Conservation (phyloP, 2,113 vertebrate genomes). For the Antennarius striatus region DNA sequence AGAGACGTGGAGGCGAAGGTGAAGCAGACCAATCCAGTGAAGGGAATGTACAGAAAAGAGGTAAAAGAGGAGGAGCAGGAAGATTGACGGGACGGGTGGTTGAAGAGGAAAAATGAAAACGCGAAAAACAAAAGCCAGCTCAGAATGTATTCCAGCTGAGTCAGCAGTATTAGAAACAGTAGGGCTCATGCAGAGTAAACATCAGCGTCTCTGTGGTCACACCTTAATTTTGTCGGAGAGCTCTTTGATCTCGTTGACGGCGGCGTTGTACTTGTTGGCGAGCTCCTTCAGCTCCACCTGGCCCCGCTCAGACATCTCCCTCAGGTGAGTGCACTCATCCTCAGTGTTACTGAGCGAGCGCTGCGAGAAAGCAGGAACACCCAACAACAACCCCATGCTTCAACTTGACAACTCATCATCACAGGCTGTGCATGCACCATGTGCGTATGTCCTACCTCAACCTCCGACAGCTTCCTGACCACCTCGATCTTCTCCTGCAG, state of each 20-base stretch:
- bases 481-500: slow-evolving; percentile 99
- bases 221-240: slow-evolving; percentile 98
- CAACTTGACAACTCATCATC: background rate
- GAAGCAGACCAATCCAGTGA: no score
- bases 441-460: slow-evolving; percentile 84
- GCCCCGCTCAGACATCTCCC: slow-evolving; percentile 95
- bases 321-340: slow-evolving; percentile 98
- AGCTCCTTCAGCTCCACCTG: slow-evolving; percentile 96
- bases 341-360: slow-evolving; percentile 96
- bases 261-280: slow-evolving; percentile 97
- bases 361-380: slow-evolving; percentile 61
- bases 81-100: no score
- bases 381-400: background rate
- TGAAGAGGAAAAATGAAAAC: no score
- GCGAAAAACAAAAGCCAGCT: no score
- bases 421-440: background rate
- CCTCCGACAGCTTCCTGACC: slow-evolving; percentile 96
- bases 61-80: no score
- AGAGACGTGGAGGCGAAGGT: no score
- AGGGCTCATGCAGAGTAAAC: background rate
- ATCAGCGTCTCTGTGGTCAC: background rate
- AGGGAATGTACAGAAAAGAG: no score
- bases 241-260: slow-evolving; percentile 97
- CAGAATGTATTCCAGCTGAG: no score
- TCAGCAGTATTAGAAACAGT: no score